Conservation (phyloP, 2,113 vertebrate genomes). For the Theristicus caerulescens region DNA sequence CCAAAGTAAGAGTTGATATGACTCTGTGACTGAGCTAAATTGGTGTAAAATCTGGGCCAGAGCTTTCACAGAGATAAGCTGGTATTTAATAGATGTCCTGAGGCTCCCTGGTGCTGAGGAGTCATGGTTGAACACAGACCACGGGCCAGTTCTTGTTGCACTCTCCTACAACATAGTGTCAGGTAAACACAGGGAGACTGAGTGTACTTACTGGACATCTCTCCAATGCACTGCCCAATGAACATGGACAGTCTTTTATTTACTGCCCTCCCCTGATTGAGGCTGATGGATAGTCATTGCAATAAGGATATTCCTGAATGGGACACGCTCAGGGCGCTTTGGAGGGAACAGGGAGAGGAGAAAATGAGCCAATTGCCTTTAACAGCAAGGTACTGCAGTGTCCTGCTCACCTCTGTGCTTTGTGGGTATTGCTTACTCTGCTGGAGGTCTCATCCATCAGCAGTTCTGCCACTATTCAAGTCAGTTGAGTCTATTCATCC, state of each 20-base stretch:
- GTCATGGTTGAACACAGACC: background rate
- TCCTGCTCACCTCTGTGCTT: background rate
- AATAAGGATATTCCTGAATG: background rate
- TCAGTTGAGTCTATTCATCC: background rate
- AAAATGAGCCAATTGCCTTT: background rate
- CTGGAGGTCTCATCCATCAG: background rate
- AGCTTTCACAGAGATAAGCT: background rate
- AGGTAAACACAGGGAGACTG: background rate
- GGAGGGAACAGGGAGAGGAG: background rate
- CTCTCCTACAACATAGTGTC: background rate
- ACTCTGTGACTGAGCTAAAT: background rate
- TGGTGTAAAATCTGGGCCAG: background rate
- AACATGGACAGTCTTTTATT: background rate
- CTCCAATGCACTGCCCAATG: background rate
- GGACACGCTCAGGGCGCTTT: background rate
- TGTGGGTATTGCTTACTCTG: background rate
- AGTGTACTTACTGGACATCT: background rate
- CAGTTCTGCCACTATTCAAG: background rate
- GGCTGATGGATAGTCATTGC: background rate
- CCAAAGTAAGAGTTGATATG: background rate
- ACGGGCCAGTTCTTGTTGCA: background rate
- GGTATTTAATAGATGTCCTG: background rate
- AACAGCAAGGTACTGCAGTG: background rate
- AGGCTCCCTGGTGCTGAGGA: background rate
- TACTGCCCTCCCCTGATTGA: background rate